Percentiles rank a stretch among this genome's conserved stretches.
phyloP scores from a whole-genome alignment of 1,140 invertebrate genomes.

The Tenebrio molitor region DNA sequence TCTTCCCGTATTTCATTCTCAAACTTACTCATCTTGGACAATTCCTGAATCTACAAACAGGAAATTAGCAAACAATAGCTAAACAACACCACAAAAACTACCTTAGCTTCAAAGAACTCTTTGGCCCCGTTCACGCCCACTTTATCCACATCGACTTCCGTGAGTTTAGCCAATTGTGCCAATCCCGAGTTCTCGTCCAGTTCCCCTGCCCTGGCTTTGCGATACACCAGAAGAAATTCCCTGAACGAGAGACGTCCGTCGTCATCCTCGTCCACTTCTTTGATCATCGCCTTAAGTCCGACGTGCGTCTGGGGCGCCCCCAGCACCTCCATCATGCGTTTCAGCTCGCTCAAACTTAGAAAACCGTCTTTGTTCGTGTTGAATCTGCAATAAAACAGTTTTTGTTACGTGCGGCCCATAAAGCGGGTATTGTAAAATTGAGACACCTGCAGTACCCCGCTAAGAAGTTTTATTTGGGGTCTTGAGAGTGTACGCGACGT shows the following conservation, averaged over 20 bases:
- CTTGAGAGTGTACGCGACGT: not conserved
- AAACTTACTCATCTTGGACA: slow-evolving; percentile 84
- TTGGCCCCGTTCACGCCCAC: slow-evolving; percentile 91
- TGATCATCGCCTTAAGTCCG: slow-evolving; percentile 94
- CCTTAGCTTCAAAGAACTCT: slow-evolving; percentile 92
- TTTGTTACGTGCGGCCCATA: not conserved
- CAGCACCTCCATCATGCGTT: slow-evolving; percentile 97
- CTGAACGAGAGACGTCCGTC: slow-evolving; percentile 93
- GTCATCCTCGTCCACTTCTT: slow-evolving; percentile 92
- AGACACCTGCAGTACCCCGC: not conserved
- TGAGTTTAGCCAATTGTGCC: slow-evolving; percentile 84
- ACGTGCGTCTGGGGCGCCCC: slow-evolving; percentile 95
- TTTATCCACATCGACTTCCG: slow-evolving; percentile 90
- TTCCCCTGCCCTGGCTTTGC: slow-evolving; percentile 89
- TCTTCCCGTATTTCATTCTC: slow-evolving; percentile 89
- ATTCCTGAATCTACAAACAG: slow-evolving; percentile 80
- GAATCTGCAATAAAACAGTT: slow-evolving; percentile 77
- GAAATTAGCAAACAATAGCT: slow-evolving; percentile 3
- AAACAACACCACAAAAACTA: slow-evolving; percentile 59
- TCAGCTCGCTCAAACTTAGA: slow-evolving; percentile 89
- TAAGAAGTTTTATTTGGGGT: not conserved
- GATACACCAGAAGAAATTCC: slow-evolving; percentile 91
- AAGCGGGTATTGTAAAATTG: not conserved
- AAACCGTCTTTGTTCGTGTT: slow-evolving; percentile 90
- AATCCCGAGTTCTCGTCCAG: slow-evolving; percentile 85